These are phyloP conservation scores for Sarcophaga peregrina DNA, from an alignment of 1,140 invertebrate species.

Conservation along the genomic window DNA sequence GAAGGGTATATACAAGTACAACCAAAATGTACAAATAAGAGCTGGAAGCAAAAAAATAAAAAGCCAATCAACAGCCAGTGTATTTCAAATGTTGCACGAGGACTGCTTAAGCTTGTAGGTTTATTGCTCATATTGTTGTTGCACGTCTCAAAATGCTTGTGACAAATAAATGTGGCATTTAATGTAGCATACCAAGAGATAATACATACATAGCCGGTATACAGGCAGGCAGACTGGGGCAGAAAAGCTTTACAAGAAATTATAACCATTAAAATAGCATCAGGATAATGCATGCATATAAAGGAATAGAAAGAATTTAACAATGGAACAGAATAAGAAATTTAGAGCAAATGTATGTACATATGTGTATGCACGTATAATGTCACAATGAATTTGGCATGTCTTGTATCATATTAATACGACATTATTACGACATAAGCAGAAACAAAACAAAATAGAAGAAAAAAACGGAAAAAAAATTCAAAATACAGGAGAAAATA, in stretches of 20 bases:
- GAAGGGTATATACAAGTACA: not conserved
- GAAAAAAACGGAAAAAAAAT: no score
- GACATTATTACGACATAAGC: not conserved
- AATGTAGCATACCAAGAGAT: not conserved
- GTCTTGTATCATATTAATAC: conserved; percentile 10
- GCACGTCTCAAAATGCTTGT: not conserved
- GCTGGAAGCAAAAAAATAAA: not conserved
- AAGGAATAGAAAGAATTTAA: no score
- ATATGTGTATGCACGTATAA: no score
- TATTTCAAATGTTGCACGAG: not conserved
- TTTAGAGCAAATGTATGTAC: not conserved
- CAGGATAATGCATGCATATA: no score
- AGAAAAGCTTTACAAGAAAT: no score
- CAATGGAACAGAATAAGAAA: no score
- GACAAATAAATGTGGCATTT: not conserved
- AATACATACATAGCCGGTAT: no score
- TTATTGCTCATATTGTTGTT: no score
- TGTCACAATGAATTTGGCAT: conserved; percentile 4
- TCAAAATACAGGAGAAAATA: no score
- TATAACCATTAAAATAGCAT: no score
- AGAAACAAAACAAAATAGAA: not conserved
- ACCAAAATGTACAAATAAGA: not conserved
- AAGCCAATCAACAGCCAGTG: not conserved
- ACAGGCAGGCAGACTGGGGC: no score
- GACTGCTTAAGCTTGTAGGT: not conserved